Base-by-base conservation (phyloP, 1,140 invertebrate genomes). In the Microplitis demolitor region DNA sequence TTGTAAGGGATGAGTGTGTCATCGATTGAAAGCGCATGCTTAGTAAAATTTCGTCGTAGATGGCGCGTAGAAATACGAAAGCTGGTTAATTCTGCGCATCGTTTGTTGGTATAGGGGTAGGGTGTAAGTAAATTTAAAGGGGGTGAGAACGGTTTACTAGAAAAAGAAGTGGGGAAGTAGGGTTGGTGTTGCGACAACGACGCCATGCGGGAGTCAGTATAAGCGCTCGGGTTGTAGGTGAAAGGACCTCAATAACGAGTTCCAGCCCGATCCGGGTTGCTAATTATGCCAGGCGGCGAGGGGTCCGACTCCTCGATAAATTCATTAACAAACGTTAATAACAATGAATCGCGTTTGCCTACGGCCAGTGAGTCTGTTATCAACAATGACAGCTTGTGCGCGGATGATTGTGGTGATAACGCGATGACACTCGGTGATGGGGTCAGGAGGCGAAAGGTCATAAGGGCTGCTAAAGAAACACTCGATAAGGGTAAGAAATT, bases 381-480 rank as follows among this genome's bases (percentile, higher is more conserved):
- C 35, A 78, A 74, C 74, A 80, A 82, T 77, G 39, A 45, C 5
- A 45, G 39, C 8, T 45, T 45, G 39, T 45, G 39, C 39, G 79
- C 62, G n/a, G 69, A 80, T 70, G 39, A 69, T 75, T 53, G 71
- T 71, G 76, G 58, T 16, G 62, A 66, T 67, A 58, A 33, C 54
- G 35, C 70, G 60, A 72, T 72, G 70, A 75, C 70, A 58, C 6
- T 75, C 3, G 82, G 78, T 70, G 83, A 86, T 68, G 85, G 84
- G 72, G 79, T 88, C 56, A 83, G 87, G 77, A 85, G 88, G 72
- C 86, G 89, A 78, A 90, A 90, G 85, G 86, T 91, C 80, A 89
- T 91, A 78, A 85, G 89, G 78, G 89, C 88, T 78, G 90, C 90
- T 69, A 90, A 90, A 85, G 88, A 91, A 77, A 91, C 90, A 66